Base-by-base conservation (phyloP, 2,113 vertebrate genomes). In the Athene cunicularia region DNA sequence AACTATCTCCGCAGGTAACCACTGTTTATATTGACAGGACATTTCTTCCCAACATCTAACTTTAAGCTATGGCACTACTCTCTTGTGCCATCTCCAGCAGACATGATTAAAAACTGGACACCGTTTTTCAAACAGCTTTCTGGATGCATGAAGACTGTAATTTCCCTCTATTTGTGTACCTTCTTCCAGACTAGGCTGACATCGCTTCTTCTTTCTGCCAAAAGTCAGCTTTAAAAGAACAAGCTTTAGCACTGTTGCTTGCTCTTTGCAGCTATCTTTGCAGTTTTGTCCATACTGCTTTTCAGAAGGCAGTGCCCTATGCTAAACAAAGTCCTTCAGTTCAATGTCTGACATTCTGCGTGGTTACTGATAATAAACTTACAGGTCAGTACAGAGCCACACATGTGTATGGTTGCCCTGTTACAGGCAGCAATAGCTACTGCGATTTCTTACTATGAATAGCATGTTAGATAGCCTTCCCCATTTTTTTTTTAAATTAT, bases 401-500 rank as follows among this genome's bases (percentile, higher is more conserved):
- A 1, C 0, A 1, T 62, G 45, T 64, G 12, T 33, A 53, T 1
- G 8, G 53, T 0, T 90, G 49, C 16, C 58, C 27, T 75, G 39
- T 16, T 49, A 83, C 23, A 72, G 9, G 1, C 5, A 88, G 37
- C 9, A 53, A 27, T 1, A 8, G 67, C 24, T 73, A 49, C 53
- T 73, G n/a, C 4, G 12, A 60, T 64, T 84, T 1, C 5, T 32
- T 79, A 72, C 35, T 82, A 55, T 49, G 27, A 84, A 85, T 20
- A 64, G 16, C 7, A 21, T 33, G 32, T 60, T 79, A 79, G 19
- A 47, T 2, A 43, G 37, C 15, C 20, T 75, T 77, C 6, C 7
- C 7, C 22, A 20, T 20, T 66, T 17, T 14, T 21, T 86, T 59
- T 49, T 80, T n/a, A 39, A 39, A 17, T 47, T 32, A 59, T 66